Base-by-base conservation (phyloP, 2,888 invertebrate genomes). In the Cabera pusaria region DNA sequence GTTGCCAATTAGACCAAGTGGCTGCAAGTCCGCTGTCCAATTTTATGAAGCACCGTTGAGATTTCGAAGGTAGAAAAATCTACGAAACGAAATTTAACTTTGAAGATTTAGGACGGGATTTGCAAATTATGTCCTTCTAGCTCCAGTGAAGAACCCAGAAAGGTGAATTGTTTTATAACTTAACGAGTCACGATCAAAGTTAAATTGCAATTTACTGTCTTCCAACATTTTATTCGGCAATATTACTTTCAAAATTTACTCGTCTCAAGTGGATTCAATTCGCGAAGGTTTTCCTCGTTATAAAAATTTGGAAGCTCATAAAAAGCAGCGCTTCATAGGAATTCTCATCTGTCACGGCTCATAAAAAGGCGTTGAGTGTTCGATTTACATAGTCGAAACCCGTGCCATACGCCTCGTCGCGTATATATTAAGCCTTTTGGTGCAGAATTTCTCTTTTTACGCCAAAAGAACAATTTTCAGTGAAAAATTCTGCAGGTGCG, bases 301-400 rank as follows among this genome's bases (percentile, higher is more conserved):
- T 40, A 26, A 28, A 44, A 46, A 42, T 26, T 35, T 36, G 31
- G 36, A 41, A 44, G 26, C 36, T 18, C 42, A 37, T 37, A 49
- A 41, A 43, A 41, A 34, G 12, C 34, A 32, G 41, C 54, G 47
- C 45, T 54, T 60, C 56, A 60, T 60, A 66, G 62, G 67, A 66
- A 65, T 71, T 69, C 66, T 64, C 65, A 65, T 69, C 63, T 62
- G 70, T 68, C 64, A 61, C 57, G 52, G 56, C 52, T 66, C 61
- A 67, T 69, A 70, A 68, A 72, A 64, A 55, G 56, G 49, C 52
- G 54, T 56, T 58, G 58, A 59, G 54, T 56, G 41, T 43, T 44
- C 39, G 63, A 59, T 68, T 69, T 66, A 68, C 65, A 66, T 65
- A 61, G 56, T 57, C 63, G 53, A 66, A 64, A 64, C 61, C 64